These are phyloP conservation scores for Amblyornis subalaris DNA, from an alignment of 2,113 vertebrate species.

Conservation along the genomic window DNA sequence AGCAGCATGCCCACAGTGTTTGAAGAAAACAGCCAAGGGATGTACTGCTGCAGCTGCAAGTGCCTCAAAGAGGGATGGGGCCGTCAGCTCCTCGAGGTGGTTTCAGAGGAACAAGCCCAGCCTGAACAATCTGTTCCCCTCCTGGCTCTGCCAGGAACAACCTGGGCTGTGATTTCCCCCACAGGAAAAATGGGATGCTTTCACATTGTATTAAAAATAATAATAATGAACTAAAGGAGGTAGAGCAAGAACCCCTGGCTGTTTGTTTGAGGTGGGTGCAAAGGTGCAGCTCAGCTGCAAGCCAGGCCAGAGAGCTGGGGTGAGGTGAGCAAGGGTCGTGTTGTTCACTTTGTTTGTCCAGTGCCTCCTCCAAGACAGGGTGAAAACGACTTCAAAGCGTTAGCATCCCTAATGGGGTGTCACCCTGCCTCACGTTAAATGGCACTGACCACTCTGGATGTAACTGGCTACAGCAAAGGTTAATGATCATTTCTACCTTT, in stretches of 20 bases:
- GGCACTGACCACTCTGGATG: not conserved
- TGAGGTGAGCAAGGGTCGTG: not conserved
- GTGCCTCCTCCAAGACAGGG: not conserved
- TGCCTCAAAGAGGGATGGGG: not conserved
- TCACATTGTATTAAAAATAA: not conserved
- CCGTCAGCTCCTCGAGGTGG: not conserved
- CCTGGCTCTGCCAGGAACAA: not conserved
- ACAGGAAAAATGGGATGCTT: not conserved
- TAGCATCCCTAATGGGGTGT: not conserved
- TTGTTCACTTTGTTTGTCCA: not conserved
- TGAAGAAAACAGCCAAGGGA: not conserved
- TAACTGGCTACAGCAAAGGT: conserved; percentile 39
- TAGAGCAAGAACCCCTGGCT: not conserved
- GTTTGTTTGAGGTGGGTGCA: not conserved
- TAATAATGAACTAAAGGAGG: not conserved
- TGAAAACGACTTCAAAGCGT: not conserved
- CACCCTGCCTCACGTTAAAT: not conserved
- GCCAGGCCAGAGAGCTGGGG: not conserved
- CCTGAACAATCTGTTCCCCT: not conserved
- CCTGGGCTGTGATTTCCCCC: not conserved
- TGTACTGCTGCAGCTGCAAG: not conserved
- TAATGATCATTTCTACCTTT: conserved; percentile 50
- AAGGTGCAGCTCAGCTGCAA: not conserved
- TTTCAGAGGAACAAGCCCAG: not conserved
- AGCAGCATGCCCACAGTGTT: not conserved